A percentile compares a stretch with the other conserved stretches of the same genome.
Conservation (phyloP, 2,797 vertebrate species). For the Eospalax fontanierii region DNA sequence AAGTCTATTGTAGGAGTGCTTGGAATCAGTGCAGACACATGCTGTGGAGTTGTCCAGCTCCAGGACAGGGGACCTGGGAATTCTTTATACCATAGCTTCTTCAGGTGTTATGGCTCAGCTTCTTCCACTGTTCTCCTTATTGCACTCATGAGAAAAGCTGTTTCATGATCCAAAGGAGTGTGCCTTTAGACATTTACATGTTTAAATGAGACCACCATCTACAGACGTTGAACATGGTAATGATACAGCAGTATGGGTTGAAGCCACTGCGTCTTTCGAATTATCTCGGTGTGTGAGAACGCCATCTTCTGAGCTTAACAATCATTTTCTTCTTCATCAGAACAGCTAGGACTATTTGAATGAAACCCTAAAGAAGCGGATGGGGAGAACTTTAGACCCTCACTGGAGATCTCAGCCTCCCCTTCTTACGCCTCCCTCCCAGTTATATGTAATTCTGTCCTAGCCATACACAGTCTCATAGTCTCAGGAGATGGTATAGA, state of each 20-base stretch:
- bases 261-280: background rate
- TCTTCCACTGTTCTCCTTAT: background rate
- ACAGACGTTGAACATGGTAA: background rate
- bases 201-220: background rate
- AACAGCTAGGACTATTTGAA: background rate
- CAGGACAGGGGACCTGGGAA: too few species aligned
- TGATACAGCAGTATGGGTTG: accelerated
- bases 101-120: background rate
- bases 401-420: background rate
- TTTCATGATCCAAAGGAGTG: background rate
- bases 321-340: background rate
- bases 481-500: background rate
- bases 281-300: background rate
- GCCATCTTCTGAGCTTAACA: too few species aligned
- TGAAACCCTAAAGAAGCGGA: background rate
- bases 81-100: background rate
- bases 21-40: background rate
- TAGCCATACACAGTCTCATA: background rate
- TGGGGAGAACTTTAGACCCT: background rate
- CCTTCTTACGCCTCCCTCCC: background rate
- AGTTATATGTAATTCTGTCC: background rate
- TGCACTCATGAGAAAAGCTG: too few species aligned
- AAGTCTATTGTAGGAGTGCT: background rate
- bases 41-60: background rate
- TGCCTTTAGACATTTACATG: too few species aligned